Percentiles rank a stretch among this genome's conserved stretches.
phyloP scores from a whole-genome alignment of 2,888 invertebrate species.

The Eupsilia transversa region DNA sequence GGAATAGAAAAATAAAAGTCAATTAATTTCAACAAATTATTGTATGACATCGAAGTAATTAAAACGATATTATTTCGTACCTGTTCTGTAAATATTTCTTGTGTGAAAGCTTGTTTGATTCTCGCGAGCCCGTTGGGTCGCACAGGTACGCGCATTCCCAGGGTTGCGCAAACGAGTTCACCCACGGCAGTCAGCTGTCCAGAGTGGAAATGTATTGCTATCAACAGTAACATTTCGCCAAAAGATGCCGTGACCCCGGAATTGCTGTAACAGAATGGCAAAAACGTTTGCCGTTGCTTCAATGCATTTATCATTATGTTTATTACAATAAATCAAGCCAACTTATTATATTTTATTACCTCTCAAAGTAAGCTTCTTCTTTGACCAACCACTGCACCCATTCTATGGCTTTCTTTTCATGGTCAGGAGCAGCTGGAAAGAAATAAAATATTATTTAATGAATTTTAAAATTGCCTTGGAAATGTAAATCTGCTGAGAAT shows the following conservation, averaged over 20 bases:
- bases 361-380: slow-evolving; percentile 97
- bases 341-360: slow-evolving; percentile 77
- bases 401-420: slow-evolving; percentile 96
- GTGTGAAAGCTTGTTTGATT: slow-evolving; percentile 98
- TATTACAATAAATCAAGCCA: background rate
- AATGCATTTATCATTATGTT: background rate
- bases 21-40: background rate
- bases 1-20: slow-evolving; percentile 30
- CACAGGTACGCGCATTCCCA: slow-evolving; percentile 98
- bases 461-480: background rate
- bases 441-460: slow-evolving; percentile 24
- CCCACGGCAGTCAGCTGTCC: slow-evolving; percentile 98
- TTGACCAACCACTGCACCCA: slow-evolving; percentile 98
- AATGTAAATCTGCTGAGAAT: background rate
- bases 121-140: slow-evolving; percentile 96
- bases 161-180: slow-evolving; percentile 97
- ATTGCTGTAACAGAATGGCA: slow-evolving; percentile 87
- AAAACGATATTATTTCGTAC: slow-evolving; percentile 78
- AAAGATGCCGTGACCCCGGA: slow-evolving; percentile 97
- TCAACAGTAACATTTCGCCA: slow-evolving; percentile 98
- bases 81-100: slow-evolving; percentile 99
- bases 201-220: slow-evolving; percentile 99
- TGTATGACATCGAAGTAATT: background rate
- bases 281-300: background rate
- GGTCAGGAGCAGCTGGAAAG: slow-evolving; percentile 91